Base-by-base conservation (phyloP, 2,113 vertebrate genomes). In the Crotalus helleri region DNA sequence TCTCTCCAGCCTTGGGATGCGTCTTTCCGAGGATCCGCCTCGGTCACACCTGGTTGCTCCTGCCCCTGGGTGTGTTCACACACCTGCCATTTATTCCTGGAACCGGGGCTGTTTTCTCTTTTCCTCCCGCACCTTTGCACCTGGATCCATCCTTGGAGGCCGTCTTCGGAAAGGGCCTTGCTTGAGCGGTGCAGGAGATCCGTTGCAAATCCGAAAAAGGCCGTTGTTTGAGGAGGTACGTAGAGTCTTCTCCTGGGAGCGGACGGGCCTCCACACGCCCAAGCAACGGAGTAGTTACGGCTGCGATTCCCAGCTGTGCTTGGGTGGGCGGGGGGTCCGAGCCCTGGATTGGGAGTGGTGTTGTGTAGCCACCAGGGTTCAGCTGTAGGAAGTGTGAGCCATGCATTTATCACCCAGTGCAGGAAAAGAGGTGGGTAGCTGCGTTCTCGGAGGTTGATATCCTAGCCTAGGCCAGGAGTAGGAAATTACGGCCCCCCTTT, bases 391-490 rank as follows among this genome's bases (percentile, higher is more conserved):
- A n/a, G n/a, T n/a, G n/a, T n/a, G n/a, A n/a, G n/a, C n/a, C n/a
- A n/a, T n/a, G n/a, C n/a, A 3, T 61, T 61, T 11, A 61, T 26
- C 59, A 26, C 59, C 24, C 3, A 26, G 26, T 11, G 24, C 24
- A 61, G 23, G 59, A 24, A 29, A 61, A 61, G 59, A 61, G 3
- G 4, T 4, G 26, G 26, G 61, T 3, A 64, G 61, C 4, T 13
- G 61, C 4, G 0, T n/a, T n/a, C 29, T 5, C 3, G 26, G 26
- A 13, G 13, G 11, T 11, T 13, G 0, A 5, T n/a, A 64, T 3
- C 4, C 10, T 61, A 23, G 7, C 1, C 10, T 61, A 23, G 23
- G 58, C 7, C 23, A 9, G 26, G 11, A 23, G 57, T 6, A 24
- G 21, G 57, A n/a, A n/a, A n/a, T n/a, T n/a, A n/a, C n/a, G n/a